phyloP scores from a whole-genome alignment of 2,797 vertebrate species.

The Myioborus melanocephalus region DNA sequence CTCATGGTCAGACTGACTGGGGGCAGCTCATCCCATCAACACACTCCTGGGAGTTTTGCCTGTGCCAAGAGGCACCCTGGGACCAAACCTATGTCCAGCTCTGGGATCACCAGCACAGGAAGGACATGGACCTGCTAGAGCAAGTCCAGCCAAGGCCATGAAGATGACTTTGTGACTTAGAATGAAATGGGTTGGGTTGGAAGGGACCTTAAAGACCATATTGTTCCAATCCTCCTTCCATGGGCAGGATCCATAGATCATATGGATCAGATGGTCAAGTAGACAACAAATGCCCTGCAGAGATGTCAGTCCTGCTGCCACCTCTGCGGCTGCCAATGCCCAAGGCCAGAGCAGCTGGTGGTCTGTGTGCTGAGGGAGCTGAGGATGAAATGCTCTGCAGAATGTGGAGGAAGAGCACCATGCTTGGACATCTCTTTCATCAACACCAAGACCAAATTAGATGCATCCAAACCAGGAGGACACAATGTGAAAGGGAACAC shows the following conservation, averaged over 20 bases:
- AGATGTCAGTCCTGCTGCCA: background rate
- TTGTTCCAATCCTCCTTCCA: background rate
- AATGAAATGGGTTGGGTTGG: background rate
- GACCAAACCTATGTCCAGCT: background rate
- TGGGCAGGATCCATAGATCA: background rate
- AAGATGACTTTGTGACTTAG: background rate
- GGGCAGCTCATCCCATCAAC: background rate
- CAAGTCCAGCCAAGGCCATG: background rate
- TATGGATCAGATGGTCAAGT: background rate
- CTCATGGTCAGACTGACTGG: background rate
- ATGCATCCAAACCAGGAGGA: background rate
- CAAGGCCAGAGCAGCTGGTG: background rate
- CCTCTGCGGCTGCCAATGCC: background rate
- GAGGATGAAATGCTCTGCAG: background rate
- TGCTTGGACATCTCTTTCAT: background rate
- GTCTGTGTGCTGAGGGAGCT: background rate
- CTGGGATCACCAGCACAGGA: background rate
- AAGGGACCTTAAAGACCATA: background rate
- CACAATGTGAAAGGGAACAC: background rate
- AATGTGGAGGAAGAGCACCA: background rate
- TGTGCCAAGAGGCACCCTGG: background rate
- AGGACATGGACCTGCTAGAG: background rate
- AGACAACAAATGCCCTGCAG: background rate
- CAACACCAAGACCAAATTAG: background rate
- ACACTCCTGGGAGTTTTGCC: background rate